Evolutionary conservation across 2,113 vertebrate species (phyloP), one percentile per base, ranked within the genome.

Genomic region (Phylloscopus trochiloides): DNA sequence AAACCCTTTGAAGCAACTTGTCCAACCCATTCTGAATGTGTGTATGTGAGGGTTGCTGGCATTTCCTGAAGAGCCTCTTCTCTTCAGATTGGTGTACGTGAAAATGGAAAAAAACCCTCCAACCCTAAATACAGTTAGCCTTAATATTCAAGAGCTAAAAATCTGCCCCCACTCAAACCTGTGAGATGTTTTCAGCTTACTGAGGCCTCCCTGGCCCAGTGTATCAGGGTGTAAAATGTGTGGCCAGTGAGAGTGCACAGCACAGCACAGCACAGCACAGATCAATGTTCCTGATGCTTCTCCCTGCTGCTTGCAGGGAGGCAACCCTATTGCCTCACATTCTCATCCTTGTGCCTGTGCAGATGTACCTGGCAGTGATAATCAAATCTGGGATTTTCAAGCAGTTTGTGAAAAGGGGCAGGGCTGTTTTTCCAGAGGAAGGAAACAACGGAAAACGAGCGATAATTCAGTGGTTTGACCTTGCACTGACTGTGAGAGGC

Each of bases 401-500:
- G 36, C 2, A 45, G 29, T 13, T 7, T 21, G 5, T 50, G 21
- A 58, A 76, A 79, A 61, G 36, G 14, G 38, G 8, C 10, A 81
- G 52, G 90, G 52, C 22, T 52, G 3, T 12, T 83, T 58, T 50
- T 76, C 51, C 67, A 83, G 68, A 76, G 50, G 26, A 78, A 83
- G 25, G 25, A 59, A 55, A 66, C 1, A 9, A 31, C 22, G 26
- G 28, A 65, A 94, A 86, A 11, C 0, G 0, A 86, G 34, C 28
- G 62, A 24, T 62, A 58, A 55, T 51, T 93, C 24, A 43, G 34
- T 43, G n/a, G 8, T 62, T 57, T 80, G 52, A 38, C 78, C 62
- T 59, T 42, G 26, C 6, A 4, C 16, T 38, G 7, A 10, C 57
- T 65, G 38, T 0, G 0, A 43, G 48, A 0, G 0, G 5, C 48